phyloP scores from a whole-genome alignment of 2,113 vertebrate species.

The Haliaeetus leucogaster region DNA sequence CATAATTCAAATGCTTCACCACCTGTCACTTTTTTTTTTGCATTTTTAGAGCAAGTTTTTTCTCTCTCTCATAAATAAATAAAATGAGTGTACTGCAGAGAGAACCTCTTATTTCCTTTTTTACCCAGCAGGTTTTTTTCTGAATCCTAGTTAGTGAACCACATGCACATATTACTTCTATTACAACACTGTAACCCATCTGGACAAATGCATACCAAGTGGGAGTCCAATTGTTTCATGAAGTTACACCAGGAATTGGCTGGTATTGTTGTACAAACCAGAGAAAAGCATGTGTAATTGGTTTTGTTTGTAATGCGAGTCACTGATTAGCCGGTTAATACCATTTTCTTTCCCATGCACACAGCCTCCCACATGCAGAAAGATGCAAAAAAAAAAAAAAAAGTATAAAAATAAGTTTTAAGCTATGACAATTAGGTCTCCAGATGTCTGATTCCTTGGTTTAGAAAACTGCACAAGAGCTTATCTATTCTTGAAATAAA shows the following conservation, averaged over 20 bases:
- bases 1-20: constrained; percentile 7
- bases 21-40: not conserved
- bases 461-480: constrained; percentile 15
- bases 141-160: not conserved
- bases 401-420: constrained; percentile 17
- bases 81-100: not conserved
- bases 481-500: constrained; percentile 30
- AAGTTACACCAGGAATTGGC: not conserved
- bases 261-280: not conserved
- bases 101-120: not conserved
- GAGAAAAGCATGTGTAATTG: not conserved
- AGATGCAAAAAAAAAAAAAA: not conserved
- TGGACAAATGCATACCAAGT: not conserved
- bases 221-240: not conserved
- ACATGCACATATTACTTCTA: not conserved
- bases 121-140: not conserved
- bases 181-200: not conserved
- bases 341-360: not conserved
- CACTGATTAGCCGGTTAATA: not conserved
- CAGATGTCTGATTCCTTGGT: constrained; percentile 7
- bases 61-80: not conserved
- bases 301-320: not conserved
- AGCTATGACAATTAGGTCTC: constrained; percentile 20
- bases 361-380: not conserved
- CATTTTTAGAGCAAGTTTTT: not conserved